Conservation (phyloP, 2,797 vertebrate species). For the Potorous gilbertii region DNA sequence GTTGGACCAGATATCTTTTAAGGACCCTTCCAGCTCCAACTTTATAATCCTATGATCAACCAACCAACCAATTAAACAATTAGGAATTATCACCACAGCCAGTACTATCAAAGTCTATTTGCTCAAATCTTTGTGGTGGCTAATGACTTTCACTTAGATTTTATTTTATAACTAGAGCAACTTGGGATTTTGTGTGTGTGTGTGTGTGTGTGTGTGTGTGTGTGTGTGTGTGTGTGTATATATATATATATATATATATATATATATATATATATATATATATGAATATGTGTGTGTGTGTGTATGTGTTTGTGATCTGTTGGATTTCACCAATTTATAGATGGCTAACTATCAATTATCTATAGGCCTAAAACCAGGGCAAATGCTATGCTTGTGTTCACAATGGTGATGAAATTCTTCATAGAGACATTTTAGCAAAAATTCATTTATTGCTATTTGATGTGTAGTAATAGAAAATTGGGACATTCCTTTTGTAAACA, state of each 20-base stretch:
- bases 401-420: neutral
- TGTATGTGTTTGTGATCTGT: neutral
- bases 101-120: neutral
- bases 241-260: no score
- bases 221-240: no score
- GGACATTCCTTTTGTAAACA: conserved; percentile 3
- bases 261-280: no score
- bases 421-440: neutral
- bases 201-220: no score
- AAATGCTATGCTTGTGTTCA: conserved; percentile 35
- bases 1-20: neutral
- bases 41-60: neutral
- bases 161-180: neutral
- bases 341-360: conserved; percentile 19
- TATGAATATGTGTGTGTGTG: no score
- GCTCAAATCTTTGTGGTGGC: neutral
- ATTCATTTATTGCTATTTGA: neutral
- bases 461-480: conserved; percentile 42
- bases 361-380: conserved; percentile 16
- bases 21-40: neutral
- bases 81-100: neutral
- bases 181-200: neutral
- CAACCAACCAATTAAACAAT: neutral
- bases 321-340: conserved; percentile 42
- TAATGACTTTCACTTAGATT: neutral